Conservation (phyloP, 2,888 invertebrate genomes). For the Leptura quadrifasciata region DNA sequence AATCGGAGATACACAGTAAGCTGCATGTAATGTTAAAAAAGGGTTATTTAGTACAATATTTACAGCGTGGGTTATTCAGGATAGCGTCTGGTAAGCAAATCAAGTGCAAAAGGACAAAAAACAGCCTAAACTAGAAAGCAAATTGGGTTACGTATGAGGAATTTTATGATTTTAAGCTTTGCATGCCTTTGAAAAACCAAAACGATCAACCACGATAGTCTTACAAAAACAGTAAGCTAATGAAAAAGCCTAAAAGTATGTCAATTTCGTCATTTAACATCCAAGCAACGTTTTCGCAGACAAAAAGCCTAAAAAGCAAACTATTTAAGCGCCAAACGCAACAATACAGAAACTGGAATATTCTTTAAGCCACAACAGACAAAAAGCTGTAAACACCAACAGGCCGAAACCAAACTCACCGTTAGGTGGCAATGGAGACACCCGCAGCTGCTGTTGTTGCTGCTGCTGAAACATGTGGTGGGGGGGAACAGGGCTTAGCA, state of each 20-base stretch:
- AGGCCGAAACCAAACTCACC: slow-evolving; percentile 71
- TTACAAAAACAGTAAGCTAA: too few relatives aligned
- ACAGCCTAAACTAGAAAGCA: slow-evolving; percentile 7
- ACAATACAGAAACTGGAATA: slow-evolving; percentile 23
- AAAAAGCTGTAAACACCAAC: background rate
- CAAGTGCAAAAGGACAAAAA: slow-evolving; percentile 39
- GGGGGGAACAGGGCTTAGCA: slow-evolving; percentile 71
- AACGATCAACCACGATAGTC: too few relatives aligned
- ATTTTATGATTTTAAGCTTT: too few relatives aligned
- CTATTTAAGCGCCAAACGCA: slow-evolving; percentile 38
- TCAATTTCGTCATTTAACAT: too few relatives aligned
- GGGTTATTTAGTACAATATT: background rate
- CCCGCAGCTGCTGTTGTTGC: slow-evolving; percentile 74
- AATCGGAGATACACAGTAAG: slow-evolving; percentile 83
- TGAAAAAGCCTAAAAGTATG: too few relatives aligned
- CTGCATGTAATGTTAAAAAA: slow-evolving; percentile 77
- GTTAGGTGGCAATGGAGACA: slow-evolving; percentile 80
- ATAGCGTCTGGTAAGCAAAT: slow-evolving; percentile 25
- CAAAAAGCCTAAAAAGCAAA: background rate
- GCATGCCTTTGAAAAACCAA: too few relatives aligned
- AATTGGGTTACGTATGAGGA: too few relatives aligned
- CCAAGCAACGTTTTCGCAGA: background rate
- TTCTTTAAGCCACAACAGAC: background rate
- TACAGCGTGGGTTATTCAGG: background rate
- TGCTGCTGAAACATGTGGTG: slow-evolving; percentile 74